Percentiles rank a stretch among this genome's conserved stretches.
These are phyloP conservation scores for Allacma fusca DNA, from an alignment of 2,888 invertebrate species.

Conservation along the genomic window DNA sequence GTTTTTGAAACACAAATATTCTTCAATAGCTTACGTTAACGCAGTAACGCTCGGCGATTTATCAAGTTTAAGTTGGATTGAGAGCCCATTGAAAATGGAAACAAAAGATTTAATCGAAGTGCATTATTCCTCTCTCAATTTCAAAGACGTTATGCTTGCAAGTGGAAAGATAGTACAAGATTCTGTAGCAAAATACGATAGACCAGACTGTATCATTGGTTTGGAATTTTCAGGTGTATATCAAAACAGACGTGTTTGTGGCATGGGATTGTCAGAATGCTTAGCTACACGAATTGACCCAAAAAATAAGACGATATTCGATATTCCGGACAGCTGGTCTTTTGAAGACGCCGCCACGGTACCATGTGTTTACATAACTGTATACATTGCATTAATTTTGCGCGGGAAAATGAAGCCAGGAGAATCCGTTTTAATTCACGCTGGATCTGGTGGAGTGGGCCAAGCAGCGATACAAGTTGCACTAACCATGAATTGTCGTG, in stretches of 20 bases:
- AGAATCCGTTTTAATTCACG: constrained; percentile 68
- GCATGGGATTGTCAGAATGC: constrained; percentile 66
- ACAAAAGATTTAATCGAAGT: constrained; percentile 64
- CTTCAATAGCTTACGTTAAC: constrained; percentile 88
- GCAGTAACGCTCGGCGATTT: constrained; percentile 91
- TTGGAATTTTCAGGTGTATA: constrained; percentile 69
- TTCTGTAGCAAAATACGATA: constrained; percentile 69
- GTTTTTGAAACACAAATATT: background rate
- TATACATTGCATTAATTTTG: constrained; percentile 71
- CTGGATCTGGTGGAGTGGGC: constrained; percentile 77
- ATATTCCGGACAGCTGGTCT: constrained; percentile 70
- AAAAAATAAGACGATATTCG: constrained; percentile 67
- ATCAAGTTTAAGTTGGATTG: constrained; percentile 91
- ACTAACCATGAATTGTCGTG: constrained; percentile 71
- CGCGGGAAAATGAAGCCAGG: constrained; percentile 68
- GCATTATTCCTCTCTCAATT: constrained; percentile 84
- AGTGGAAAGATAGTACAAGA: constrained; percentile 88
- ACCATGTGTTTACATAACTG: constrained; percentile 73
- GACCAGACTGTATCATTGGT: constrained; percentile 71
- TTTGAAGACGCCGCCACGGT: constrained; percentile 74
- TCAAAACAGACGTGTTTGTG: constrained; percentile 65
- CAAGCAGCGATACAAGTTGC: constrained; percentile 80
- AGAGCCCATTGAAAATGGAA: constrained; percentile 74
- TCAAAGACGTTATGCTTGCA: constrained; percentile 93
- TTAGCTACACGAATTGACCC: constrained; percentile 68